Conservation (phyloP, 2,797 vertebrate species). For the Lophotriccus pileatus region DNA sequence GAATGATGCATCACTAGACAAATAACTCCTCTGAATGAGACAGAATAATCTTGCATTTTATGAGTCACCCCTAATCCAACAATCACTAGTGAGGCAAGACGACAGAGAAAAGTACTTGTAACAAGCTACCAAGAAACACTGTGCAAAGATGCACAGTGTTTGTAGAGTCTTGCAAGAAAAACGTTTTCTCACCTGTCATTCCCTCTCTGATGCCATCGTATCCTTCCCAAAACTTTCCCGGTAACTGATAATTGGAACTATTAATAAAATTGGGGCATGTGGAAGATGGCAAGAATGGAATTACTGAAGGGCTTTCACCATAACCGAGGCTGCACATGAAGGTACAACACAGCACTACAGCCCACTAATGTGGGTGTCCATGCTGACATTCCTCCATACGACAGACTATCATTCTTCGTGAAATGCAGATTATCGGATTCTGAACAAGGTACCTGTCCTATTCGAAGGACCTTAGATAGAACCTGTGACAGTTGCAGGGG, state of each 20-base stretch:
- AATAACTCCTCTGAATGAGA: not conserved
- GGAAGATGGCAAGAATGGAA: not conserved
- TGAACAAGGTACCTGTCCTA: not conserved
- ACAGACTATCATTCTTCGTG: fast-evolving
- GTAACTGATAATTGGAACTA: not conserved
- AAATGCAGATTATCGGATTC: not conserved
- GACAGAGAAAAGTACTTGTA: not conserved
- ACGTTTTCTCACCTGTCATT: not conserved
- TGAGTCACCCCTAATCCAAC: not conserved
- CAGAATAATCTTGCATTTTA: not conserved
- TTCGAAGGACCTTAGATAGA: not conserved
- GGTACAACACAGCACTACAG: not conserved
- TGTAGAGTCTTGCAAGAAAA: not conserved
- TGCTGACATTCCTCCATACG: not conserved
- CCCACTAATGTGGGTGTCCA: not conserved
- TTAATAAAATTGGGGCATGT: not conserved
- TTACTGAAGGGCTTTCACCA: not conserved
- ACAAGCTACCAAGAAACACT: not conserved
- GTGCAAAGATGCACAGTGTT: not conserved
- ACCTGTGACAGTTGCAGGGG: not conserved
- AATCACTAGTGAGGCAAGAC: not conserved
- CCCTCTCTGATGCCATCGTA: not conserved
- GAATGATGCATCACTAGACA: not conserved
- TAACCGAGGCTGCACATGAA: not conserved
- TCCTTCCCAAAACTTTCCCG: not conserved